A percentile compares a stretch with the other conserved stretches of the same genome.
Evolutionary conservation across 2,888 invertebrate species (phyloP).

Genomic region (Tachystola acroxantha): DNA sequence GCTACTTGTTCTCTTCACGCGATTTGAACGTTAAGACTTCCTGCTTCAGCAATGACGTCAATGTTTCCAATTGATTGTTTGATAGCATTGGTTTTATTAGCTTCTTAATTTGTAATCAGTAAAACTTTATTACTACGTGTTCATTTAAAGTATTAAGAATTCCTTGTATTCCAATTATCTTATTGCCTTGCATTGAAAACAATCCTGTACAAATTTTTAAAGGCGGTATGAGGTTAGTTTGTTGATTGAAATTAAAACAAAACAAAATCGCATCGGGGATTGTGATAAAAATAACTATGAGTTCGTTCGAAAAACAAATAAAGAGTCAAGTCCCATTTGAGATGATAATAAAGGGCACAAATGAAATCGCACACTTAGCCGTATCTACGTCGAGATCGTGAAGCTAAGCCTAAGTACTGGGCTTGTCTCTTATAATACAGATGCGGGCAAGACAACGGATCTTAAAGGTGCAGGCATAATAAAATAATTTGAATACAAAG

Average conservation of each 20-base stretch:
- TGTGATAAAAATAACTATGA: conserved; percentile 7
- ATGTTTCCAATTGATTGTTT: too few relatives aligned
- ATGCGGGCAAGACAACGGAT: conserved; percentile 36
- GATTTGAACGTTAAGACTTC: neutral
- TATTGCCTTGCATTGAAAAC: too few relatives aligned
- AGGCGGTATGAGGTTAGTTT: too few relatives aligned
- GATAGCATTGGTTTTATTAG: too few relatives aligned
- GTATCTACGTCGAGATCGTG: conserved; percentile 24
- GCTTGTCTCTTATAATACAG: conserved; percentile 15
- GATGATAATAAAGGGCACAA: conserved; percentile 44
- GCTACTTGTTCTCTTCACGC: conserved; percentile 10
- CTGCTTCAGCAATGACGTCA: too few relatives aligned
- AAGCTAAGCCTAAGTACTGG: neutral
- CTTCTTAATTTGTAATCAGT: too few relatives aligned
- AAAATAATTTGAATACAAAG: too few relatives aligned
- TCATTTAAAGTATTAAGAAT: too few relatives aligned
- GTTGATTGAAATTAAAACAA: neutral
- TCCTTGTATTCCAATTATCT: too few relatives aligned
- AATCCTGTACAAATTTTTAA: too few relatives aligned
- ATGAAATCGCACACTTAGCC: conserved; percentile 51
- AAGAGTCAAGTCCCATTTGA: conserved; percentile 26
- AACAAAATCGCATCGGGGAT: conserved; percentile 2
- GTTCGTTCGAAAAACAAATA: conserved; percentile 3
- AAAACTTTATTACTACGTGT: too few relatives aligned
- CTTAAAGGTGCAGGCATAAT: conserved; percentile 22